Base-by-base conservation (phyloP, 2,888 invertebrate genomes). In the Ichneumon xanthorius region DNA sequence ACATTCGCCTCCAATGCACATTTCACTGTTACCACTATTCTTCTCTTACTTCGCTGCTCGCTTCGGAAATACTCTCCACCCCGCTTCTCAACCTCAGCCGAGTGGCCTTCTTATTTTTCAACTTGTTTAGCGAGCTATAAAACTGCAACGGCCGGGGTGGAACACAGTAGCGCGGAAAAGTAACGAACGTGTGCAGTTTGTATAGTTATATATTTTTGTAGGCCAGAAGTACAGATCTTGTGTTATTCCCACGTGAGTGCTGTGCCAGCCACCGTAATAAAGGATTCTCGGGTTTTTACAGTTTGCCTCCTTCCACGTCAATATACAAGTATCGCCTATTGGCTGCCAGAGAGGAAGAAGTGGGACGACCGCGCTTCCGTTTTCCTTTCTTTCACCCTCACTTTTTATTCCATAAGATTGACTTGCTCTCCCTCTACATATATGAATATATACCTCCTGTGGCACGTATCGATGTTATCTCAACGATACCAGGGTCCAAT, bases 401-500 rank as follows among this genome's bases (percentile, higher is more conserved):
- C 30, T 33, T 63, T 30, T 48, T 7, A 63, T 63, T 63, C 6
- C 61, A 61, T 61, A 30, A 30, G 61, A 11, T 26, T 33, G 40
- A 40, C 33, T 76, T 50, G 26, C 50, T 37, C 5, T 53, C 40
- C 11, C 26, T 33, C 16, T 9, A 45, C 55, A 33, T 26, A 55
- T 53, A 55, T 55, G 33, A 30, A 30, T 33, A 16, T 7, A 33
- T 63, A 33, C 63, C 22, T 30, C 50, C 50, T 50, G 48, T 63
- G 30, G 71, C 50, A 77, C 40, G 72, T 78, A 77, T 65, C n/a
- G 63, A 71, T 77, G 71, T 82, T 78, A 67, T 78, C 67, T 72
- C 72, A 78, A 50, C 48, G 58, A 30, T 45, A 58, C 72, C 72
- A n/a, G 53, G 71, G 14, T 30, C 77, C 55, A 72, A 71, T 33